Conservation (phyloP, 2,113 vertebrate genomes). For the Cervus canadensis region DNA sequence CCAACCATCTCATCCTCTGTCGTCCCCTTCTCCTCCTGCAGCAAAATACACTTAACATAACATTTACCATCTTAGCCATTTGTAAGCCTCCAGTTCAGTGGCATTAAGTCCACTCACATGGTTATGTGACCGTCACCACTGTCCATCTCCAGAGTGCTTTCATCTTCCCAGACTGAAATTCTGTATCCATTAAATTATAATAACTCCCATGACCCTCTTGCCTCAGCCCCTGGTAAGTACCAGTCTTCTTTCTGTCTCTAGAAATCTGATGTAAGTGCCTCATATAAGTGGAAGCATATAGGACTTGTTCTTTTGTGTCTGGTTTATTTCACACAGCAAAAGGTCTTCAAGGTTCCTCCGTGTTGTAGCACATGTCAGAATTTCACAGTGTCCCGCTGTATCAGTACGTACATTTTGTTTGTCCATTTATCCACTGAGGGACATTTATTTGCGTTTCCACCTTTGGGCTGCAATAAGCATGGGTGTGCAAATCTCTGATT, state of each 20-base stretch:
- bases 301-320: not conserved
- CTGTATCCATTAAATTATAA: fast-evolving
- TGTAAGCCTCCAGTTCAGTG: not conserved
- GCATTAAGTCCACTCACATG: not conserved
- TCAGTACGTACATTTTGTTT: fast-evolving
- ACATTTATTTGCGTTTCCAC: not conserved
- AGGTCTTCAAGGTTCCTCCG: not conserved
- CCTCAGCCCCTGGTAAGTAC: not conserved
- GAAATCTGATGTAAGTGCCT: not conserved
- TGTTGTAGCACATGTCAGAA: not conserved
- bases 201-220: fast-evolving
- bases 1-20: not conserved
- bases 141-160: not conserved
- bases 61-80: too few relatives aligned
- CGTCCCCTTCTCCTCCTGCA: not conserved
- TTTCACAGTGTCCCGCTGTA: fast-evolving
- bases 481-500: not conserved
- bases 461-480: fast-evolving
- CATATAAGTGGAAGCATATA: fast-evolving
- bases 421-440: fast-evolving
- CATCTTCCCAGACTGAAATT: not conserved
- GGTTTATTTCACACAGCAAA: not conserved
- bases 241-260: not conserved
- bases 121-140: not conserved
- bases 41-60: not conserved